These are phyloP conservation scores for Drosophila macrothrix DNA, from an alignment of 2,888 invertebrate species.

Conservation along the genomic window DNA sequence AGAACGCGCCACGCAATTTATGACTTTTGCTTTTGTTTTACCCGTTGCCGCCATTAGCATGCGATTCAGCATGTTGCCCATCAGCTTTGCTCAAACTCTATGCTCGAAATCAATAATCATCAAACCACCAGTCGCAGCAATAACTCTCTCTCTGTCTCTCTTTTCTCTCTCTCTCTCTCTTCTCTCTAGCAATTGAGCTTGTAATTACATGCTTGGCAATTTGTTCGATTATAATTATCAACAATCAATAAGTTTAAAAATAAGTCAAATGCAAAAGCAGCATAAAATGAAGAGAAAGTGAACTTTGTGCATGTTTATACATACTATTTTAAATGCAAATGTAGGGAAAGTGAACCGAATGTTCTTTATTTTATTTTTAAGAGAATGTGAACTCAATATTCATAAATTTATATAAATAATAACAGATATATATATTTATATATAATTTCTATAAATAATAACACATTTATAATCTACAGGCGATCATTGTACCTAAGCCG, in stretches of 20 bases:
- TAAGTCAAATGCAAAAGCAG: background rate
- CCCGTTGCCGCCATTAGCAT: slow-evolving; percentile 45
- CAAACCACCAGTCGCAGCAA: slow-evolving; percentile 38
- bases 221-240: slow-evolving; percentile 1
- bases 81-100: slow-evolving; percentile 55
- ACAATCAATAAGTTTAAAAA: background rate
- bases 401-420: background rate
- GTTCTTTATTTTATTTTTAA: background rate
- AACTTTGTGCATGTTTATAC: background rate
- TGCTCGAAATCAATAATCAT: slow-evolving; percentile 53
- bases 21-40: slow-evolving; percentile 51
- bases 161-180: slow-evolving; percentile 2
- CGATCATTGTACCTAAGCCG: background rate
- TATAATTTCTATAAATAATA: background rate
- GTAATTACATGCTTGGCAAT: slow-evolving; percentile 4
- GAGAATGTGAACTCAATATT: background rate
- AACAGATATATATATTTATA: background rate
- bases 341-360: background rate
- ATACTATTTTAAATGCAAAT: background rate
- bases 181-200: background rate
- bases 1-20: slow-evolving; percentile 34
- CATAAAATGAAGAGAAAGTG: background rate
- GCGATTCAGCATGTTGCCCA: slow-evolving; percentile 58
- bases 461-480: background rate
- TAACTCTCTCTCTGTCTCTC: background rate